Base-by-base conservation (phyloP, 2,113 vertebrate species). In the Recurvirostra avosetta region DNA sequence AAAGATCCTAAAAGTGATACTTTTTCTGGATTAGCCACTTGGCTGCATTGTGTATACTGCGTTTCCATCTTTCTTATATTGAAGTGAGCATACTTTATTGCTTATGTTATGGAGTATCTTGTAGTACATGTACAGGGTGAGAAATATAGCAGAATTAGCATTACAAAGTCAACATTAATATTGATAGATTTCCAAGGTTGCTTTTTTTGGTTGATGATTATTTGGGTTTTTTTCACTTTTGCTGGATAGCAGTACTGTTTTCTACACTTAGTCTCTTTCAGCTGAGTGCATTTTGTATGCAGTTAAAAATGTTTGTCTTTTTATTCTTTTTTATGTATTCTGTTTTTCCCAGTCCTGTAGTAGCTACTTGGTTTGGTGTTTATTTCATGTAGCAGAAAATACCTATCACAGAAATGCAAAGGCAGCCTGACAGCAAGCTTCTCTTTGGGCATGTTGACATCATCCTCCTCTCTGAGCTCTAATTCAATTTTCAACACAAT, bases 401-500 rank as follows among this genome's bases (percentile, higher is more conserved):
- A 89, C 25, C 77, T 67, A 63, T 38, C 56, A 78, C 47, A 95
- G 90, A 96, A 96, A 90, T 32, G 90, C 84, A 96, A 77, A 94
- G 63, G 84, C 86, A 92, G 79, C 43, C 68, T 92, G 61, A 85
- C 84, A 87, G 71, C 66, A 66, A 55, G 80, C 66, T 92, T 72
- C 86, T 92, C 88, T 95, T 87, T 84, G 88, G 90, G 52, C 76
- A 87, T 9, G 75, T 85, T 96, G 82, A 97, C 96, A 97, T 97
- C 95, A 96, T 92, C 74, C 95, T 91, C 47, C 65, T 81, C 74
- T 94, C 93, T 95, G 92, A 95, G 92, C 92, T 84, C 88, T 75
- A 96, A 96, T 94, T 96, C 95, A 92, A 45, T 90, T 94, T 88
- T 77, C 92, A 91, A 84, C 87, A 96, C 93, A 96, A 95, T 86